Percentiles rank a stretch among this genome's conserved stretches.
These are phyloP conservation scores for Oscheius onirici DNA, from an alignment of 2,888 invertebrate species.

Conservation along the genomic window DNA sequence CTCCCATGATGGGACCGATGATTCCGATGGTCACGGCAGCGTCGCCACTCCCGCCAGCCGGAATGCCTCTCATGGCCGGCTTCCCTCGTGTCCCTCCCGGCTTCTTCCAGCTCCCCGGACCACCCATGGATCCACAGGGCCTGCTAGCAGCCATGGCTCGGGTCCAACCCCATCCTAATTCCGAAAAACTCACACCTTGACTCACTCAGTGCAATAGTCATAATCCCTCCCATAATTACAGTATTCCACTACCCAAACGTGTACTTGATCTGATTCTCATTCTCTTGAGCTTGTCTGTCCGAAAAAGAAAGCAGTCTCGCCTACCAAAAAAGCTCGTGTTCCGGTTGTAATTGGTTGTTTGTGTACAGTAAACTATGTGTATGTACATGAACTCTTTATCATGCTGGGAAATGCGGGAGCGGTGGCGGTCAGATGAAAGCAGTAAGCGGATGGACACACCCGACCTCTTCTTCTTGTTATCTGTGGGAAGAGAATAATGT, in stretches of 20 bases:
- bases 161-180: conserved; percentile 11
- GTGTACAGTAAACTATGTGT: neutral
- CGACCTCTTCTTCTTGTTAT: neutral
- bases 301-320: neutral
- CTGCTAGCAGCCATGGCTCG: conserved; percentile 42
- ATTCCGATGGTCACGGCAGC: conserved; percentile 21
- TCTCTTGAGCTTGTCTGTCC: neutral
- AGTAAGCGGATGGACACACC: conserved; percentile 26
- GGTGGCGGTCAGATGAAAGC: conserved; percentile 25
- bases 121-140: conserved; percentile 37
- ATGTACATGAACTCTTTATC: conserved; percentile 22
- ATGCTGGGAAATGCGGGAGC: conserved; percentile 12
- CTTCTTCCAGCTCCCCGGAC: conserved; percentile 35
- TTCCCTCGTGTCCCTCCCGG: conserved; percentile 26
- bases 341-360: conserved; percentile 19
- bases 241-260: conserved; percentile 23
- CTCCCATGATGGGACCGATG: conserved; percentile 28
- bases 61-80: conserved; percentile 3
- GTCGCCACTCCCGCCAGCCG: neutral
- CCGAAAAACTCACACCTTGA: conserved; percentile 18
- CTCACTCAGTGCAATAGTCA: neutral
- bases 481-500: conserved; percentile 11
- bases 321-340: too few relatives aligned
- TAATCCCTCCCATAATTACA: neutral
- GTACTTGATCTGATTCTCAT: conserved; percentile 27